phyloP scores from a whole-genome alignment of 1,140 invertebrate genomes.

The Musca vetustissima region DNA sequence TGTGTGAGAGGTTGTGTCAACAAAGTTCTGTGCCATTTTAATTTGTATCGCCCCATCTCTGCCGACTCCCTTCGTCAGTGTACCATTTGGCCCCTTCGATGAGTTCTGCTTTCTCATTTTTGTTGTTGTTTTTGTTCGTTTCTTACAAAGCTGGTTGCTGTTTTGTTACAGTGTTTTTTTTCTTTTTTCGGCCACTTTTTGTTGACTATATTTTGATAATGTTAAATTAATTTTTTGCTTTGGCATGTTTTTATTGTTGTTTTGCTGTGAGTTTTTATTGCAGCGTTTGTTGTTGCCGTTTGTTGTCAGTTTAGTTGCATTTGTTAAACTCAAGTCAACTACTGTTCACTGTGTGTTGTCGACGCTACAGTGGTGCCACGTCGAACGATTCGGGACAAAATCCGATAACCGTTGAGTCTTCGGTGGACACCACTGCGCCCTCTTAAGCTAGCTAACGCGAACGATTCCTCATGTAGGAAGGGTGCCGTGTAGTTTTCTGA shows the following conservation, averaged over 20 bases:
- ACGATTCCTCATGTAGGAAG: too few relatives aligned
- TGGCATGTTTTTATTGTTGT: constrained; percentile 8
- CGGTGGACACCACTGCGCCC: too few relatives aligned
- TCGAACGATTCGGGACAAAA: too few relatives aligned
- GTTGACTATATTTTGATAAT: constrained; percentile 16
- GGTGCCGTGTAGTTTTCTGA: too few relatives aligned
- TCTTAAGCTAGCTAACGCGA: too few relatives aligned
- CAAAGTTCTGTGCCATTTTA: constrained; percentile 28
- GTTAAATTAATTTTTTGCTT: constrained; percentile 23
- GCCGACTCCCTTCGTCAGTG: background rate
- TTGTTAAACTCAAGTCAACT: constrained; percentile 4
- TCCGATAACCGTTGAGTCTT: too few relatives aligned
- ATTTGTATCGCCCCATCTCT: constrained; percentile 4
- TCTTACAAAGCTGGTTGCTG: constrained; percentile 8
- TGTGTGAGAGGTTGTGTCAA: constrained; percentile 15
- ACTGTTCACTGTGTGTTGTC: background rate
- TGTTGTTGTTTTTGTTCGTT: background rate
- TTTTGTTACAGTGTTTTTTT: constrained; percentile 1
- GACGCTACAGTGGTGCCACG: too few relatives aligned
- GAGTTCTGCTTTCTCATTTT: background rate
- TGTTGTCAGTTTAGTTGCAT: constrained; percentile 10
- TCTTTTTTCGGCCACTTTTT: background rate
- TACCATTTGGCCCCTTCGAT: background rate
- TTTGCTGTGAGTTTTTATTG: background rate
- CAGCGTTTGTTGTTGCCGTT: background rate